Conservation (phyloP, 2,888 invertebrate species). For the Hydroisotoma schaefferi region DNA sequence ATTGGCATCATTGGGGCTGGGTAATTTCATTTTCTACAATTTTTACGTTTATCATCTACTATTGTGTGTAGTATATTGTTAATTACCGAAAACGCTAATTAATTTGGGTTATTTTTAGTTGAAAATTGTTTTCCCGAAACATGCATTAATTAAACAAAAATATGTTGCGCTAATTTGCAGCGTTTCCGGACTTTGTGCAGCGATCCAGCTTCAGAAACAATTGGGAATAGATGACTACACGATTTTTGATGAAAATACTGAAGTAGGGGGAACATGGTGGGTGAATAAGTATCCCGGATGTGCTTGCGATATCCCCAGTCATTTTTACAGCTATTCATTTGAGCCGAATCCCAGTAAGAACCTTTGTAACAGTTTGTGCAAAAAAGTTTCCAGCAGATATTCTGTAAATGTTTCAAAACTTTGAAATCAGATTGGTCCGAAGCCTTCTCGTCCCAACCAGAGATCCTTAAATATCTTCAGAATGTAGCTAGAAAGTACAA, state of each 20-base stretch:
- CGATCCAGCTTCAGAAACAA: constrained; percentile 35
- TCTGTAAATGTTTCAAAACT: not conserved
- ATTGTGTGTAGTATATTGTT: constrained; percentile 1
- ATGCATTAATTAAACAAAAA: too few species aligned
- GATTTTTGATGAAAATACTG: constrained; percentile 38
- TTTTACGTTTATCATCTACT: too few species aligned
- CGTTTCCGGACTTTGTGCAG: constrained; percentile 41
- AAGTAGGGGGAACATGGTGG: constrained; percentile 44
- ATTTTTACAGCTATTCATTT: constrained; percentile 43
- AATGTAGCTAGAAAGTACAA: constrained; percentile 37
- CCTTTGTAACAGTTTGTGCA: not conserved
- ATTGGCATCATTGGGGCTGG: constrained; percentile 38
- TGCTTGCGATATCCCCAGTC: constrained; percentile 40
- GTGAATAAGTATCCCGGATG: constrained; percentile 36
- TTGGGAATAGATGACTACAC: constrained; percentile 30
- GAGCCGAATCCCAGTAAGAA: constrained; percentile 41
- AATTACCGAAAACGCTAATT: not conserved
- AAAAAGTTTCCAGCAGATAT: not conserved
- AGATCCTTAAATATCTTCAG: constrained; percentile 36
- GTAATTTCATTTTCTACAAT: constrained; percentile 10
- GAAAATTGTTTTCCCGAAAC: not conserved
- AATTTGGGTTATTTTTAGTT: not conserved
- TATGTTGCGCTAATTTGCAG: constrained; percentile 15
- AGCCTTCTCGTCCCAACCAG: constrained; percentile 24
- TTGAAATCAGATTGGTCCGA: constrained; percentile 38